A percentile compares a stretch with the other conserved stretches of the same genome.
Conservation (phyloP, 1,140 invertebrate genomes). For the Diuraphis noxia region DNA sequence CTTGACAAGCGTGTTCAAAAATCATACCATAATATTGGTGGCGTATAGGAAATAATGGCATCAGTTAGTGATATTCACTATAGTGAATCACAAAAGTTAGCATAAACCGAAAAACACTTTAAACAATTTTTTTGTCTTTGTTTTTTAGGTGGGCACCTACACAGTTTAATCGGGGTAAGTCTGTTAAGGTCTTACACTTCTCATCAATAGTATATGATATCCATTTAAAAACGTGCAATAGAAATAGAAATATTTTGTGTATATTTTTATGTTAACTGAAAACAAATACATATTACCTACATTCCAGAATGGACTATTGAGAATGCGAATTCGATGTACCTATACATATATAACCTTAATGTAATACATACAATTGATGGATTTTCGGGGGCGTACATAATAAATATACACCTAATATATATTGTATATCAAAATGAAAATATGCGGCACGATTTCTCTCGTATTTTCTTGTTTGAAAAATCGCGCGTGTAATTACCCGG, state of each 20-base stretch:
- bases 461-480: not conserved
- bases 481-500: not conserved
- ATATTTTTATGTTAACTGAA: not conserved
- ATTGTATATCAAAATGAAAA: not conserved
- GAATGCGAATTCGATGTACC: not conserved
- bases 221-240: not conserved
- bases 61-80: too few relatives aligned
- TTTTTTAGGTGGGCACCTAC: not conserved
- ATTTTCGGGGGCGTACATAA: not conserved
- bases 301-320: not conserved
- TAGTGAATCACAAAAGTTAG: not conserved
- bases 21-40: not conserved
- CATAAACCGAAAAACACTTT: not conserved
- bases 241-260: not conserved
- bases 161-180: not conserved
- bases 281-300: not conserved
- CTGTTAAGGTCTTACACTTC: not conserved
- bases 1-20: not conserved
- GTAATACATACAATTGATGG: not conserved
- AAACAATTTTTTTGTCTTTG: not conserved
- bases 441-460: constrained; percentile 15
- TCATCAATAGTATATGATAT: not conserved
- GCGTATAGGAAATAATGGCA: not conserved
- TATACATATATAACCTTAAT: not conserved
- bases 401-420: not conserved